Evolutionary conservation across 35 echinoderm and acorn worm genomes (phyloP).

Genomic region (Apostichopus japonicus): DNA sequence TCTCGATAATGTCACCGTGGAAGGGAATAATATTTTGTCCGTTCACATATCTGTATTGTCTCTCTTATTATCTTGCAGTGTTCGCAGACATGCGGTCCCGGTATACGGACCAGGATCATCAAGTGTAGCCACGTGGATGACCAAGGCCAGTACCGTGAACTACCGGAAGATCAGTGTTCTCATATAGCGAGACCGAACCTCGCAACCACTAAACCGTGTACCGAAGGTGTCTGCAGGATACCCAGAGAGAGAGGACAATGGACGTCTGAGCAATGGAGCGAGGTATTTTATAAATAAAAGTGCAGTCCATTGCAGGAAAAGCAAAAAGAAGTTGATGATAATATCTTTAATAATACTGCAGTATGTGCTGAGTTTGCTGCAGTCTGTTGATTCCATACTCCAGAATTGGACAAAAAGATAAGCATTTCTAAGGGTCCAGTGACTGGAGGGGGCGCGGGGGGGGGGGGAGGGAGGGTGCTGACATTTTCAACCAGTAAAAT

Average conservation of each 20-base stretch:
- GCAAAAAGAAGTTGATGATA: no score
- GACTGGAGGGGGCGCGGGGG: no score
- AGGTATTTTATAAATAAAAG: slow-evolving; percentile 54
- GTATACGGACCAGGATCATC: slow-evolving; percentile 71
- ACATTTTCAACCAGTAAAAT: no score
- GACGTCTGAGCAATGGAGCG: slow-evolving; percentile 71
- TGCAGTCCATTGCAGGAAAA: no score
- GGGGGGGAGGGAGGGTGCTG: no score
- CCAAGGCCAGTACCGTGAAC: slow-evolving; percentile 85
- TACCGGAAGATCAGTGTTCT: slow-evolving; percentile 71
- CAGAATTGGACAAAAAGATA: no score
- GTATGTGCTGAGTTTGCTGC: no score
- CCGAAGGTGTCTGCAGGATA: slow-evolving; percentile 55
- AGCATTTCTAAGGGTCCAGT: no score
- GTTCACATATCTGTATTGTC: neutral
- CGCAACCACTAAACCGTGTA: slow-evolving; percentile 76
- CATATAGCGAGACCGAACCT: slow-evolving; percentile 67
- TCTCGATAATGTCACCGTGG: no score
- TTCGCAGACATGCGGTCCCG: slow-evolving; percentile 85
- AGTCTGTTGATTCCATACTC: no score
- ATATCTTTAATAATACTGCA: no score
- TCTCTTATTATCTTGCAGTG: slow-evolving; percentile 58
- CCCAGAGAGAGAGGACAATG: slow-evolving; percentile 65
- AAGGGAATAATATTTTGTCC: neutral
- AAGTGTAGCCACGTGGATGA: slow-evolving; percentile 89